A percentile compares a stretch with the other conserved stretches of the same genome.
phyloP scores from a whole-genome alignment of 2,888 invertebrate genomes.

The Blomia tropicalis region DNA sequence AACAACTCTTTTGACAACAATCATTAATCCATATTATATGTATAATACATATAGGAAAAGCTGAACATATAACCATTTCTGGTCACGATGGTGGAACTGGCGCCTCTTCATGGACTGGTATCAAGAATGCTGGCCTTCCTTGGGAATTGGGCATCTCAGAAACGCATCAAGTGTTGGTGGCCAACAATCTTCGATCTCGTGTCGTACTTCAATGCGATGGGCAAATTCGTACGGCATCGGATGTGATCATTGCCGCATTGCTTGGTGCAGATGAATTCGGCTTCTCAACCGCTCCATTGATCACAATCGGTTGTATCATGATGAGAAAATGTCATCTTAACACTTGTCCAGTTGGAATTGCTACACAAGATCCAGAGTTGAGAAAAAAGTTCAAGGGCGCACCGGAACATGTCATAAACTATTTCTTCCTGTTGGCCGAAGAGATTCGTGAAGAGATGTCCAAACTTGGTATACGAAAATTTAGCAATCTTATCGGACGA shows the following conservation, averaged over 20 bases:
- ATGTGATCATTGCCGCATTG: conserved; percentile 84
- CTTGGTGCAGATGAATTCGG: conserved; percentile 97
- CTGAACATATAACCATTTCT: conserved; percentile 93
- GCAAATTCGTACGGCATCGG: conserved; percentile 56
- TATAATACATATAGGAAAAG: conserved; percentile 50
- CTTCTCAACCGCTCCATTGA: conserved; percentile 92
- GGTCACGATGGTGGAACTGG: conserved; percentile 99
- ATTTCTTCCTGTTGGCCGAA: conserved; percentile 90
- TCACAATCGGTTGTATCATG: conserved; percentile 97
- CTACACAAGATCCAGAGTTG: conserved; percentile 89
- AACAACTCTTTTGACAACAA: neutral
- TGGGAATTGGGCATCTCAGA: conserved; percentile 98
- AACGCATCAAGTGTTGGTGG: conserved; percentile 86
- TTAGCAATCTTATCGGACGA: conserved; percentile 79
- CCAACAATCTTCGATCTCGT: conserved; percentile 79
- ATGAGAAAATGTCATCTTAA: conserved; percentile 99
- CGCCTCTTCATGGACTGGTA: conserved; percentile 96
- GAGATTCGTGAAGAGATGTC: conserved; percentile 87
- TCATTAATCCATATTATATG: neutral
- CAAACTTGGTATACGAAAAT: conserved; percentile 63
- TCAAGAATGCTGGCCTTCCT: conserved; percentile 90
- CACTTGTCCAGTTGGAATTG: conserved; percentile 96
- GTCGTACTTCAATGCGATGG: conserved; percentile 92
- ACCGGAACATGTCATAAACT: conserved; percentile 93
- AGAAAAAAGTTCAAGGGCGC: conserved; percentile 92